Percentiles rank a stretch among this genome's conserved stretches.
These are phyloP conservation scores for Diachrysia chrysitis DNA, from an alignment of 2,888 invertebrate genomes.

Conservation along the genomic window DNA sequence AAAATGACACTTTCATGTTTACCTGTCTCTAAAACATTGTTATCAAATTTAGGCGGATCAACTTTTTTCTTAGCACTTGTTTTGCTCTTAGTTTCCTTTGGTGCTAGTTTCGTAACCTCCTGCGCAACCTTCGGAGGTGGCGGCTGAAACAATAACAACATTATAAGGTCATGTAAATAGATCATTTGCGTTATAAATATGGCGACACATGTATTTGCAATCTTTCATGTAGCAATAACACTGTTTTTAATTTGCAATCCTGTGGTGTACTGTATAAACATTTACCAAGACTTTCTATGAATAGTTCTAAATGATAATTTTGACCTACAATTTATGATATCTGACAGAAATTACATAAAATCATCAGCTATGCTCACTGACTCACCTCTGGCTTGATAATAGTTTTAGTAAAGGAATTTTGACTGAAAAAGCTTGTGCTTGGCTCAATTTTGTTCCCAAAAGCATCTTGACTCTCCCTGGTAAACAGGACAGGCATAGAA, in stretches of 20 bases:
- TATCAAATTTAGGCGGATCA: conserved; percentile 71
- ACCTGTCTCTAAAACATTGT: conserved; percentile 81
- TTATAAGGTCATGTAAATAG: conserved; percentile 62
- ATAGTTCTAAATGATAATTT: conserved; percentile 15
- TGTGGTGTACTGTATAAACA: conserved; percentile 7
- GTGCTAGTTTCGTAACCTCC: conserved; percentile 61
- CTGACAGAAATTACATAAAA: conserved; percentile 57
- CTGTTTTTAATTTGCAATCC: conserved; percentile 11
- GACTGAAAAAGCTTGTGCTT: conserved; percentile 81
- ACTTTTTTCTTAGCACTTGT: conserved; percentile 72
- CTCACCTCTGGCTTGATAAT: conserved; percentile 78
- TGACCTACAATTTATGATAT: conserved; percentile 25
- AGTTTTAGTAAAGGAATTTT: conserved; percentile 72
- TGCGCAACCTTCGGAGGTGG: conserved; percentile 62
- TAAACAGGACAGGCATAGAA: conserved; percentile 86
- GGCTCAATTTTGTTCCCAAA: conserved; percentile 85
- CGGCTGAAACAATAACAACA: conserved; percentile 69
- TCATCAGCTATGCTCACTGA: conserved; percentile 59
- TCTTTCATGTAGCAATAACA: conserved; percentile 33
- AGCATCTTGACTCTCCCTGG: conserved; percentile 86
- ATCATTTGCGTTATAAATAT: conserved; percentile 64
- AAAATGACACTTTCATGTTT: conserved; percentile 49
- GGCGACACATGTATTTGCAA: conserved; percentile 63
- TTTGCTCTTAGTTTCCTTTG: conserved; percentile 69
- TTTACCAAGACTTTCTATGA: conserved; percentile 23